phyloP scores from a whole-genome alignment of 2,888 invertebrate species.

The Eurois occulta region DNA sequence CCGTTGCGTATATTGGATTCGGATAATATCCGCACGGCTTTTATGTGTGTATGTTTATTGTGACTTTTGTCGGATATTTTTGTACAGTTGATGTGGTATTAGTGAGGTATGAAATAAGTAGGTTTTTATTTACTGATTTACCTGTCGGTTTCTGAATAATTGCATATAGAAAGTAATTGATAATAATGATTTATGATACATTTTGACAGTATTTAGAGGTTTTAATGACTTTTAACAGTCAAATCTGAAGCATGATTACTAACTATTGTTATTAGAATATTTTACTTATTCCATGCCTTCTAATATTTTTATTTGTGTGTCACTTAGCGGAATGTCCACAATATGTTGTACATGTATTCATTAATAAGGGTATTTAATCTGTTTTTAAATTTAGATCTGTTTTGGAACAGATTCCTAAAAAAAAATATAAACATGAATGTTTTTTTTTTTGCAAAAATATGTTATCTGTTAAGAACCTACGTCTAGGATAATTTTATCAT shows the following conservation, averaged over 20 bases:
- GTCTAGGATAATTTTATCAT: constrained; percentile 1
- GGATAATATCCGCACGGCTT: constrained; percentile 58
- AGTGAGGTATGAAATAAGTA: neutral
- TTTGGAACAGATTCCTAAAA: neutral
- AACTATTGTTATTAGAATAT: neutral
- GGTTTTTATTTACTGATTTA: neutral
- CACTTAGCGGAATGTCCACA: neutral
- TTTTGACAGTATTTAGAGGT: neutral
- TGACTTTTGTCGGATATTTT: constrained; percentile 40
- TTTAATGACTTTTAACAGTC: no score
- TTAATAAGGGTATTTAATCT: neutral
- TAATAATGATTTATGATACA: neutral
- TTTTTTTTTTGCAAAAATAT: neutral
- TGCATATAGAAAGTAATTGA: neutral
- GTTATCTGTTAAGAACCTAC: neutral
- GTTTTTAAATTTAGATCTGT: neutral
- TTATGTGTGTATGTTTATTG: constrained; percentile 43
- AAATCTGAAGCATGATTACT: neutral
- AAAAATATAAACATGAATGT: neutral
- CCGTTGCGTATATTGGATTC: constrained; percentile 56
- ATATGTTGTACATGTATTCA: neutral
- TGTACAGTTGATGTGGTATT: neutral
- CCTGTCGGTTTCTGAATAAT: neutral
- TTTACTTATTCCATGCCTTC: neutral
- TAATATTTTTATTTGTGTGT: neutral